Conservation (phyloP, 2,888 invertebrate species). For the Himalopsyche kuldschensis region DNA sequence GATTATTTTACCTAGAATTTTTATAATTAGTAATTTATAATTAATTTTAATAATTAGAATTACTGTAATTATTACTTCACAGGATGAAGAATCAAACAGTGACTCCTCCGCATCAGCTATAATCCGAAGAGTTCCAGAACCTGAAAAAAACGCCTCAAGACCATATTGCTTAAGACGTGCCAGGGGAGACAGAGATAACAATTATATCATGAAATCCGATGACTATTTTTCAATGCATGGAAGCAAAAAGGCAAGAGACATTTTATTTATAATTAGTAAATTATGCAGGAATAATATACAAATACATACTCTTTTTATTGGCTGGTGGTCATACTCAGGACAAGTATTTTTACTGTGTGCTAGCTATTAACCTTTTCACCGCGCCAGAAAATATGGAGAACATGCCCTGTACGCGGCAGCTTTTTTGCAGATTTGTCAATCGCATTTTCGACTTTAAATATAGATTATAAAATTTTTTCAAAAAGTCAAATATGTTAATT, state of each 20-base stretch:
- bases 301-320: too few species aligned
- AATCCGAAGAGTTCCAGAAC: background rate
- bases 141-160: slow-evolving; percentile 43
- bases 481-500: too few species aligned
- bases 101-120: slow-evolving; percentile 9
- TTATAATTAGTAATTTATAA: too few species aligned
- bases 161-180: slow-evolving; percentile 43
- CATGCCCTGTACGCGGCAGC: too few species aligned
- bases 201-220: slow-evolving; percentile 68
- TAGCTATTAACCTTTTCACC: too few species aligned
- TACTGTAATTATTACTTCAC: background rate
- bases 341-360: too few species aligned
- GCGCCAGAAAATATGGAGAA: too few species aligned
- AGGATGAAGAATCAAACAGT: background rate
- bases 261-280: background rate
- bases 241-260: slow-evolving; percentile 55
- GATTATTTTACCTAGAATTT: background rate
- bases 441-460: too few species aligned
- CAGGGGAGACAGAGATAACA: slow-evolving; percentile 46
- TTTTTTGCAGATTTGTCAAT: too few species aligned
- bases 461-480: too few species aligned
- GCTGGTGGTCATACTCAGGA: too few species aligned
- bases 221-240: slow-evolving; percentile 69
- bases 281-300: background rate
- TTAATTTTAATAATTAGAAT: too few species aligned